phyloP scores from a whole-genome alignment of 2,113 vertebrate genomes.

The Muntiacus reevesi region DNA sequence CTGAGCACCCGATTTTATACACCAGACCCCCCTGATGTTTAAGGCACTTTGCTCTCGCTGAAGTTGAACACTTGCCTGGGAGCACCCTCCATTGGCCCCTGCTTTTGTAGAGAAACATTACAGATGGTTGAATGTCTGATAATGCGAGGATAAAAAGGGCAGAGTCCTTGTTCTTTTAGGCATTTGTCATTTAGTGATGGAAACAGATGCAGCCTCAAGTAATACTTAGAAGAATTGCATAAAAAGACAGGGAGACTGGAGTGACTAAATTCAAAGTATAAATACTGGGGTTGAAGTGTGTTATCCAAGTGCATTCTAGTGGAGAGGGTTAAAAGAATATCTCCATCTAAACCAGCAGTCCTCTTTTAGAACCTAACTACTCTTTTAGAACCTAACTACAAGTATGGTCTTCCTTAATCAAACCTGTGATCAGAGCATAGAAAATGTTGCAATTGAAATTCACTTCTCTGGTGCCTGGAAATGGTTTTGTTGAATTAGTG shows the following conservation, averaged over 20 bases:
- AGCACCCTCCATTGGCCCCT: fast-evolving
- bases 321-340: background rate
- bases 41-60: background rate
- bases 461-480: background rate
- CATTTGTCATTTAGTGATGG: background rate
- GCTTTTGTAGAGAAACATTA: background rate
- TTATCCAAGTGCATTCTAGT: background rate
- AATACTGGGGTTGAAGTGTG: background rate
- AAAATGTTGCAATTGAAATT: background rate
- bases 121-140: background rate
- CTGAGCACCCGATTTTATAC: background rate
- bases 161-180: background rate
- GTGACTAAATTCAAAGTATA: background rate
- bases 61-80: background rate
- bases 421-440: background rate
- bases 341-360: background rate
- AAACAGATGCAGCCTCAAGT: background rate
- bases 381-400: background rate
- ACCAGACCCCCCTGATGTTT: background rate
- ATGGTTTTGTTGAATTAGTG: background rate
- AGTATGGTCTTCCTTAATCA: background rate
- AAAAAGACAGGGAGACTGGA: background rate
- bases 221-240: background rate
- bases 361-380: background rate
- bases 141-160: background rate